Evolutionary conservation across 2,113 vertebrate species (phyloP).

Genomic region (Morone saxatilis): DNA sequence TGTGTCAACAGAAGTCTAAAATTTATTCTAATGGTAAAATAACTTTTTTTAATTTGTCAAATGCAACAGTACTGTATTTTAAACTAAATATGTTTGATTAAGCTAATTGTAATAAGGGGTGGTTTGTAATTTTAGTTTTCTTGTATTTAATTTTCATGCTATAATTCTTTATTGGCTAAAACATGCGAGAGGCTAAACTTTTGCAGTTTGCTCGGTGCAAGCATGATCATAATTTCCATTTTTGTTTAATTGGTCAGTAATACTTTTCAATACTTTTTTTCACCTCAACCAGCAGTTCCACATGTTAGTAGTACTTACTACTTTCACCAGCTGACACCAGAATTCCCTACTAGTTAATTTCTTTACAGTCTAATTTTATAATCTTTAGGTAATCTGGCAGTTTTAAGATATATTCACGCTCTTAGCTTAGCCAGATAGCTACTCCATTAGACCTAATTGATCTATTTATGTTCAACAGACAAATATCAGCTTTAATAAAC

Average conservation of each 20-base stretch:
- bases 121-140: not conserved
- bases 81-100: not conserved
- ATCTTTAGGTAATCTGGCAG: not conserved
- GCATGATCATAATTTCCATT: not conserved
- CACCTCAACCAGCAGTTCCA: too few species aligned
- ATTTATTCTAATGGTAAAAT: not conserved
- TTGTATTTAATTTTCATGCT: not conserved
- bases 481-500: not conserved
- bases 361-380: too few species aligned
- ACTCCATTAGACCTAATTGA: not conserved
- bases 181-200: not conserved
- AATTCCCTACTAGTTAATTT: not conserved
- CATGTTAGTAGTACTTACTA: not conserved
- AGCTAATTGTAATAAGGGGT: not conserved
- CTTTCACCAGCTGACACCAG: too few species aligned
- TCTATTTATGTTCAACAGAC: not conserved
- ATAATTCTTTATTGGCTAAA: not conserved
- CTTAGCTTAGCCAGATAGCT: not conserved
- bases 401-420: not conserved
- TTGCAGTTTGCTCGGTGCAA: not conserved
- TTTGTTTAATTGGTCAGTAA: not conserved
- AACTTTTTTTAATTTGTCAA: not conserved
- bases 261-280: too few species aligned
- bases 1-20: not conserved
- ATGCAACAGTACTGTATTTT: not conserved